Evolutionary conservation across 2,888 invertebrate genomes (phyloP), one percentile per base, ranked within the genome.

Genomic region (Punctoribates punctum): DNA sequence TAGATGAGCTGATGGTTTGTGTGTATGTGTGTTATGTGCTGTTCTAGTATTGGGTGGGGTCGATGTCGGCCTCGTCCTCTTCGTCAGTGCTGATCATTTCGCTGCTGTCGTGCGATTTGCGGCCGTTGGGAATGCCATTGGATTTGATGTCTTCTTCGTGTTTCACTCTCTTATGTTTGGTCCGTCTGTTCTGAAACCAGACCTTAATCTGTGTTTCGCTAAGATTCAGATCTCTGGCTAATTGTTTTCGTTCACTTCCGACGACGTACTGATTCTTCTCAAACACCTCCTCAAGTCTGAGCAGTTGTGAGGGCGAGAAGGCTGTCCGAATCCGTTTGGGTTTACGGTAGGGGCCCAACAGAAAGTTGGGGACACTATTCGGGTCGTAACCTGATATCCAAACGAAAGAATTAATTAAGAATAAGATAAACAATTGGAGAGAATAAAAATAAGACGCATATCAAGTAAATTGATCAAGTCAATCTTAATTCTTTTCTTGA

Each of bases 191-290:
- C 62, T 80, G 80, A 73, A 80, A 80, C 80, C 80, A 80, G 25
- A 80, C 80, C 77, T 80, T 80, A 6, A 80, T 79, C 78, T 97
- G 97, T 78, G 97, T 97, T 88, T 97, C 97, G 77, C 96, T 95
- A 81, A 97, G 88, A 83, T 93, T 94, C 77, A 99, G 87, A 77
- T 92, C 91, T 83, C 94, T 93, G 9, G 99, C 99, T 81, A 99
- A 87, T 84, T 97, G 95, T 85, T 99, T 99, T 82, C 99, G 88
- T 85, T 99, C 98, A 46, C 96, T 96, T 0, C 99, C 98, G 38
- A 99, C 98, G 67, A 99, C 98, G 86, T 99, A 99, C 84, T 98
- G 98, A 86, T 98, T 99, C 86, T 94, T 96, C 87, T 98, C 97
- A 85, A 99, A 99, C 77, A 98, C 97, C 84, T 97, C 95, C 85